Conservation (phyloP, 2,113 vertebrate species). For the Collichthys lucidus region DNA sequence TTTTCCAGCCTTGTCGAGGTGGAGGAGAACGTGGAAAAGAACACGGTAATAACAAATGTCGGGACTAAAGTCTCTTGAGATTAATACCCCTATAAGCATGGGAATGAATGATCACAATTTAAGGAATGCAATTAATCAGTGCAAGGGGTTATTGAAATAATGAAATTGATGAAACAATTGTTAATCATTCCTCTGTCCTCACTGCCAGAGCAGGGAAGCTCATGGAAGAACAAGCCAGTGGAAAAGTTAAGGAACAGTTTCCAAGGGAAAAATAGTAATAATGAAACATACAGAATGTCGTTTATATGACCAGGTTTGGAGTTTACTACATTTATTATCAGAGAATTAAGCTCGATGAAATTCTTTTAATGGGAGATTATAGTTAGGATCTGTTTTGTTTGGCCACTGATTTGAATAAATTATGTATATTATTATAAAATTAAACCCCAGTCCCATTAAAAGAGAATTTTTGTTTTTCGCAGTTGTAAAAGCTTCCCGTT, state of each 20-base stretch:
- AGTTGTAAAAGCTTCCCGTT: not conserved
- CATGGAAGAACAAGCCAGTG: not conserved
- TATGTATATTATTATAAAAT: not conserved
- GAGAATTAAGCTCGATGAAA: not conserved
- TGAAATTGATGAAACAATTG: constrained; percentile 61
- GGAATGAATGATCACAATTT: constrained; percentile 70
- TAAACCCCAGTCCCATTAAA: not conserved
- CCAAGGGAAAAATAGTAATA: not conserved
- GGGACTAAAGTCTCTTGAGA: constrained; percentile 52
- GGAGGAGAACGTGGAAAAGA: constrained; percentile 49
- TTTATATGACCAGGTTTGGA: too few species aligned
- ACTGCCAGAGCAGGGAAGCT: constrained; percentile 15
- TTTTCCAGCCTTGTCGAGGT: constrained; percentile 37
- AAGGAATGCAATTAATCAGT: constrained; percentile 72
- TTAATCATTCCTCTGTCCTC: constrained; percentile 64
- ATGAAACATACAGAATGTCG: not conserved
- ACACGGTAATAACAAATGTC: constrained; percentile 61
- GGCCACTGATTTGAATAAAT: too few species aligned
- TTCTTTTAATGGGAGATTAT: not conserved
- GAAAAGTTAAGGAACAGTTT: not conserved
- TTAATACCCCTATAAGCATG: constrained; percentile 53
- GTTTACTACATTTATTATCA: not conserved
- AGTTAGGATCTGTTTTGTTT: too few species aligned
- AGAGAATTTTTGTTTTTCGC: not conserved
- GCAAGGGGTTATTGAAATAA: constrained; percentile 70